Evolutionary conservation across 2,888 invertebrate genomes (phyloP), one percentile per base, ranked within the genome.

Genomic region (Eumacrocentrus americanus): DNA sequence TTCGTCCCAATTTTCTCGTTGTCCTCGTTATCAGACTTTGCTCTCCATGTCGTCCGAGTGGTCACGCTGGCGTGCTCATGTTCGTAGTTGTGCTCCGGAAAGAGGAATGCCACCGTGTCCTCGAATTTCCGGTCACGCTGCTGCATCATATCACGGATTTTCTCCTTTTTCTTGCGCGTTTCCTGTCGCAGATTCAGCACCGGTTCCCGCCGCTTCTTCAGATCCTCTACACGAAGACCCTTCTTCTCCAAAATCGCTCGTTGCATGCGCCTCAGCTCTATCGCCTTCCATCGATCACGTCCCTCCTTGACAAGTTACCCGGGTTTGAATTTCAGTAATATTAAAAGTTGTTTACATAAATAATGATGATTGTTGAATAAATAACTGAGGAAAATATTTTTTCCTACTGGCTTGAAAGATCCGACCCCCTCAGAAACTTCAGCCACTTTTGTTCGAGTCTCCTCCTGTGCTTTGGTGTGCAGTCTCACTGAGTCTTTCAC

Each of bases 181-280:
- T 87, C 88, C 23, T 83, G 80, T 70, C 86, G 86, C 54, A 88
- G 75, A 70, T 85, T 85, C 64, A 85, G 77, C 48, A 88, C 72
- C 1, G 89, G 89, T 69, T 84, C 85, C 64, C 86, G 85, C 42
- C 87, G 83, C 69, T 83, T 86, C 64, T 86, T 84, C 9, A 89
- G 72, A 62, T 87, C 84, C 29, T 85, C 84, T 65, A 84, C 83
- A 56, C 87, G 85, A 29, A 89, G 82, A 67, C 86, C 84, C 69
- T 88, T 89, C 64, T 87, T 88, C 4, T 84, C 84, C 29, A 89
- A 79, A 72, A 91, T 83, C 63, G 88, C 82, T 76, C 84, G 76
- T 79, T 88, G 84, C 74, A 91, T 87, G 1, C 89, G 84, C 65
- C 86, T 85, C 50, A 89, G 83, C 71, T 90, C 87, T 66, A 88